Conservation (phyloP, 2,797 vertebrate species). For the Gallinago solitaria region DNA sequence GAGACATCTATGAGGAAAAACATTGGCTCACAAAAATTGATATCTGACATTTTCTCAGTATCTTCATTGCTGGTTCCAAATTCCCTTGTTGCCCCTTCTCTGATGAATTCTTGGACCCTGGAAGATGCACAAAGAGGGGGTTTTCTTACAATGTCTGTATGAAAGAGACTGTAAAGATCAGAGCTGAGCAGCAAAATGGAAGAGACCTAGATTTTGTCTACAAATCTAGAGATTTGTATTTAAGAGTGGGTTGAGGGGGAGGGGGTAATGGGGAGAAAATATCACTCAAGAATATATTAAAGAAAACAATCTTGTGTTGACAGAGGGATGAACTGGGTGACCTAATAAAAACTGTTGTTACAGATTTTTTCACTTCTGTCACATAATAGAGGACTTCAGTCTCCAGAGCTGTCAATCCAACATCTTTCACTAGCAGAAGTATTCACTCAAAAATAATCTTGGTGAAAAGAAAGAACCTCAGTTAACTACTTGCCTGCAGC, state of each 20-base stretch:
- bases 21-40: background rate
- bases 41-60: background rate
- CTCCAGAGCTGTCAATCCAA: conserved; percentile 64
- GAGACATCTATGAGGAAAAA: background rate
- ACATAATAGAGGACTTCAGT: conserved; percentile 50
- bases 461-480: conserved; percentile 46
- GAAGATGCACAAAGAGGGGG: background rate
- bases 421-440: conserved; percentile 32
- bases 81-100: background rate
- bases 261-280: background rate
- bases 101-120: background rate
- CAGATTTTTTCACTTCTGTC: conserved; percentile 48
- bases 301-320: conserved; percentile 24
- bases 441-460: conserved; percentile 59
- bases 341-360: conserved; percentile 66
- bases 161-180: background rate
- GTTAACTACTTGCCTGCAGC: conserved; percentile 67
- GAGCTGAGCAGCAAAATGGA: background rate
- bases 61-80: background rate
- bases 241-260: background rate
- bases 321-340: conserved; percentile 54
- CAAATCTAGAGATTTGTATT: background rate
- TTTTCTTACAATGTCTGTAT: background rate
- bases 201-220: background rate
- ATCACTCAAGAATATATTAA: conserved; percentile 5